A percentile compares a stretch with the other conserved stretches of the same genome.
phyloP scores from a whole-genome alignment of 2,797 vertebrate species.

The Nannoperca obscura region DNA sequence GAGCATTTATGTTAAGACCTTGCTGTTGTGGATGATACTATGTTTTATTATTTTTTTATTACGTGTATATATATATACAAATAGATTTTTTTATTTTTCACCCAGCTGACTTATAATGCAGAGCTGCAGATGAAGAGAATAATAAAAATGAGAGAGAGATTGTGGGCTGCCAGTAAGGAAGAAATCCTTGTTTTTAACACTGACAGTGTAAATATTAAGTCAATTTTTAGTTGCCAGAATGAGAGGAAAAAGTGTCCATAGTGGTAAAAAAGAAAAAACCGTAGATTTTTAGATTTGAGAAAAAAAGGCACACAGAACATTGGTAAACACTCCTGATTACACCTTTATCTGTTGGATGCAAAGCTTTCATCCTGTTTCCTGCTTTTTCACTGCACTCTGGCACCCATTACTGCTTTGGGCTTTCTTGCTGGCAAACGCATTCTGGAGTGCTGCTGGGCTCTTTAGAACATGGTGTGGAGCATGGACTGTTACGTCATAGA shows the following conservation, averaged over 20 bases:
- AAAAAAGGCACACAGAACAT: slow-evolving; percentile 12
- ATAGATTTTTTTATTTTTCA: too few species aligned
- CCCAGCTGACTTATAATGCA: not conserved
- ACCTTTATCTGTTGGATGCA: slow-evolving; percentile 1
- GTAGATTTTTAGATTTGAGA: not conserved
- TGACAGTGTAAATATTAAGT: not conserved
- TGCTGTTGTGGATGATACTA: not conserved
- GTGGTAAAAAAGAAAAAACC: not conserved
- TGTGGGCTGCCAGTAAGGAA: not conserved
- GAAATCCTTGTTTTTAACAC: not conserved
- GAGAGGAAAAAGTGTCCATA: not conserved
- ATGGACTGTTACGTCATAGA: too few species aligned
- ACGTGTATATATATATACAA: too few species aligned
- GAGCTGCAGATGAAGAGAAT: not conserved
- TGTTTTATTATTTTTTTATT: too few species aligned
- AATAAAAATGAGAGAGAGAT: not conserved
- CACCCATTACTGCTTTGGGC: slow-evolving; percentile 92
- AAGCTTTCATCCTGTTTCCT: slow-evolving; percentile 24
- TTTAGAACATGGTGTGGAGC: not conserved
- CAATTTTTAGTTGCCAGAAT: not conserved
- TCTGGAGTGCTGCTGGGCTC: slow-evolving; percentile 47
- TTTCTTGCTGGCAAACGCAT: slow-evolving; percentile 82
- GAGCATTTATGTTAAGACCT: not conserved
- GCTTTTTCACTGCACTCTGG: slow-evolving; percentile 83
- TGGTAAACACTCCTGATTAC: not conserved